phyloP scores from a whole-genome alignment of 2,888 invertebrate species.

The Lacanobia oleracea region DNA sequence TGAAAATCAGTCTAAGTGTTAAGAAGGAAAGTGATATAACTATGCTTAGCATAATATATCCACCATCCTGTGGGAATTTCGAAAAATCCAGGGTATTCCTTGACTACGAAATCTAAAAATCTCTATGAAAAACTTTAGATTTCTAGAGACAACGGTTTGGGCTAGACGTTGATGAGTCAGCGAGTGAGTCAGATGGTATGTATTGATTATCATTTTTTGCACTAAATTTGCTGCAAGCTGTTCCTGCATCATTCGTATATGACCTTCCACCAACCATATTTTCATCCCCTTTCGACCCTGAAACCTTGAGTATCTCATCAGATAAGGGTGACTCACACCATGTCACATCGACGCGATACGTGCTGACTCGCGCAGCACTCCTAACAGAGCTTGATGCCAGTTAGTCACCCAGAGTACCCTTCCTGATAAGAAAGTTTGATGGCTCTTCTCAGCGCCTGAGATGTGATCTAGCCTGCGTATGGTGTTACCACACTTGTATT shows the following conservation, averaged over 20 bases:
- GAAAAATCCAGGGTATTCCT: not conserved
- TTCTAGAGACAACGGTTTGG: not conserved
- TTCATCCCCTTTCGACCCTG: not conserved
- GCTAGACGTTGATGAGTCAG: not conserved
- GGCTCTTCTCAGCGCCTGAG: not conserved
- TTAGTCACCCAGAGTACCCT: not conserved
- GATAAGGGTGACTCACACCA: not conserved
- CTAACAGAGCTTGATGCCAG: not conserved
- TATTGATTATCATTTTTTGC: not conserved
- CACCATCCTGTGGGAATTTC: not conserved
- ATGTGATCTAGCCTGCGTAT: not conserved
- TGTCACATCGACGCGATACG: not conserved
- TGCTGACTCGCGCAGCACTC: not conserved
- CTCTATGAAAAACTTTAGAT: not conserved
- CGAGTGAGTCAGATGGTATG: not conserved
- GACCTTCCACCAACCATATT: not conserved
- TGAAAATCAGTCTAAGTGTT: no score
- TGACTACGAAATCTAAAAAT: not conserved
- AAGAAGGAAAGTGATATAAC: no score
- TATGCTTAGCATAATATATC: not conserved
- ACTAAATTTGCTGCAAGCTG: not conserved
- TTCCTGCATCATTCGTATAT: not conserved
- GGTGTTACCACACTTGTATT: not conserved
- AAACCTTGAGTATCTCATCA: not conserved
- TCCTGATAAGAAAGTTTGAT: slow-evolving; percentile 1